Base-by-base conservation (phyloP, 2,797 vertebrate genomes). In the Lagodon rhomboides region DNA sequence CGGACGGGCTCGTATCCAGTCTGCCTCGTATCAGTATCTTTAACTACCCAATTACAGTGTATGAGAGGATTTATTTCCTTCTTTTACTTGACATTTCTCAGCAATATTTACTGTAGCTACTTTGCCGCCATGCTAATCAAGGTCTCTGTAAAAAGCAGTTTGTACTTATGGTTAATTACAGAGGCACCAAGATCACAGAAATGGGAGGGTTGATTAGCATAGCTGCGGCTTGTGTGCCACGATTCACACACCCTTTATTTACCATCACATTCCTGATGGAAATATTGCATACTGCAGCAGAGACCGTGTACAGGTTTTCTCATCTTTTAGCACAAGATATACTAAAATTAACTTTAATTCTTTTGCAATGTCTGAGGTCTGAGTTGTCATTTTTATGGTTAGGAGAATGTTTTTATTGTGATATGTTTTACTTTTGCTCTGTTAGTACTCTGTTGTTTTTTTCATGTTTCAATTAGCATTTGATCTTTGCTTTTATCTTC, bases 161-260 rank as follows among this genome's bases (percentile, higher is more conserved):
- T 63, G 54, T 70, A 79, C 49, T 79, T 82, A 55, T 55, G 44
- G 73, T 63, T 85, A 77, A 79, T 81, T 79, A 79, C 68, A 80
- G 67, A 84, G 75, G 65, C 63, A 15, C 38, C 13, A 34, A 56
- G 75, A 62, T 81, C 55, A 75, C 54, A 81, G 55, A 27, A 16
- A 61, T 10, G 65, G 77, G 70, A 68, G 77, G 69, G 12, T 9
- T 83, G 74, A 76, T 38, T 64, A 71, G 30, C 64, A 43, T 27
- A 59, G 61, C 68, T 75, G 68, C 0, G 51, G 64, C 70, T 63
- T 30, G 20, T 30, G 50, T 25, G 38, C 54, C 69, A 54, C 41
- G 34, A 58, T 58, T 53, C 62, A 59, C 67, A 68, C 56, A 46
- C 66, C 62, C 67, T 62, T 75, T 30, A 64, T 63, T 63, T 58